A percentile compares a stretch with the other conserved stretches of the same genome.
Evolutionary conservation across 2,797 vertebrate species (phyloP).

Genomic region (Perodicticus potto): DNA sequence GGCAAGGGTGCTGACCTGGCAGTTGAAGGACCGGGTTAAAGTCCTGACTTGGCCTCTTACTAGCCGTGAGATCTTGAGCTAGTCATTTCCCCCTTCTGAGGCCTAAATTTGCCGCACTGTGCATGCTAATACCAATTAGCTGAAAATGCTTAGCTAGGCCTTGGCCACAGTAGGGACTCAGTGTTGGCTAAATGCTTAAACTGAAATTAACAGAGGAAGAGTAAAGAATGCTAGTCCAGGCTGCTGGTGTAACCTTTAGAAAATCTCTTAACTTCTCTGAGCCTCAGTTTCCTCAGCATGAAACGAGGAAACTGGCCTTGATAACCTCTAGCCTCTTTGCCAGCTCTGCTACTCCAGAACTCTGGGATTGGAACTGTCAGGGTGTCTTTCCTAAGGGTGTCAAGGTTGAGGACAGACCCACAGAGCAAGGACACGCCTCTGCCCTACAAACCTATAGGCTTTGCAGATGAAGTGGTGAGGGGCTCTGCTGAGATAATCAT

Average conservation of each 20-base stretch:
- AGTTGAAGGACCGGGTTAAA: background rate
- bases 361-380: background rate
- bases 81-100: background rate
- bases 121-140: background rate
- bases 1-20: background rate
- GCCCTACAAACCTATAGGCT: background rate
- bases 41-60: background rate
- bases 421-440: rapidly evolving
- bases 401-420: background rate
- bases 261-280: background rate
- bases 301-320: background rate
- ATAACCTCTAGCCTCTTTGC: background rate
- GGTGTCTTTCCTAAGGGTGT: background rate
- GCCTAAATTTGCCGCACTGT: background rate
- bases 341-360: background rate
- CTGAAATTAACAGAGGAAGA: background rate
- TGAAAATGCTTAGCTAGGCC: background rate
- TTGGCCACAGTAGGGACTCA: background rate
- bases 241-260: background rate
- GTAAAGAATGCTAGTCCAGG: background rate
- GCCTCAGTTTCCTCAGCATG: background rate
- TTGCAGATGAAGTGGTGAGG: background rate
- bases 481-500: background rate
- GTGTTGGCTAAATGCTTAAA: background rate
- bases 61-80: background rate